Conservation (phyloP, 1,140 invertebrate species). For the Bombus superbus region DNA sequence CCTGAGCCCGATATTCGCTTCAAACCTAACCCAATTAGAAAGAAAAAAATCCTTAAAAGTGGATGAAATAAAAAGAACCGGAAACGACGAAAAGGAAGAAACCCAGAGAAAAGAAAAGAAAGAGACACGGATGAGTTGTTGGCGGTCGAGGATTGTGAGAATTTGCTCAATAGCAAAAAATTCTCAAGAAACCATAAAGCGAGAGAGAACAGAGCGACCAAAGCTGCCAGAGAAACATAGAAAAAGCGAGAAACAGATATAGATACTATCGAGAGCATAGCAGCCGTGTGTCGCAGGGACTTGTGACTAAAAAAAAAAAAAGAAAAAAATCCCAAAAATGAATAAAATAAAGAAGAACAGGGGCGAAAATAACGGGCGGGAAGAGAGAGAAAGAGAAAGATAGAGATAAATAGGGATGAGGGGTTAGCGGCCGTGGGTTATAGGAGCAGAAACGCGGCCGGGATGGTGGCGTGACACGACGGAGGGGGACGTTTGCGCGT, state of each 20-base stretch:
- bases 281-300: too few relatives aligned
- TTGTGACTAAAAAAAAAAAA: too few relatives aligned
- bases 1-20: too few relatives aligned
- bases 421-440: constrained; percentile 29
- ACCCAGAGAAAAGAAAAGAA: background rate
- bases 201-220: background rate
- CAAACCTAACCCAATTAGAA: too few relatives aligned
- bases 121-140: background rate
- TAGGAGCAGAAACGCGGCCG: constrained; percentile 24
- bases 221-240: background rate
- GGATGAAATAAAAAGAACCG: too few relatives aligned
- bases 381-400: constrained; percentile 12
- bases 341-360: background rate
- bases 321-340: background rate
- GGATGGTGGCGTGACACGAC: constrained; percentile 14
- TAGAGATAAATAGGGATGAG: constrained; percentile 42
- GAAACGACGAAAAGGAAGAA: background rate
- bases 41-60: background rate
- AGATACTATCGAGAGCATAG: too few relatives aligned
- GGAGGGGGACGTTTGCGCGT: constrained; percentile 22
- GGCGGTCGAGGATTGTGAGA: too few relatives aligned
- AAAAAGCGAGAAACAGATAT: too few relatives aligned
- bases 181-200: background rate
- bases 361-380: too few relatives aligned
- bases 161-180: background rate